Base-by-base conservation (phyloP, 1,140 invertebrate species). In the Druon quercuslanigerum region DNA sequence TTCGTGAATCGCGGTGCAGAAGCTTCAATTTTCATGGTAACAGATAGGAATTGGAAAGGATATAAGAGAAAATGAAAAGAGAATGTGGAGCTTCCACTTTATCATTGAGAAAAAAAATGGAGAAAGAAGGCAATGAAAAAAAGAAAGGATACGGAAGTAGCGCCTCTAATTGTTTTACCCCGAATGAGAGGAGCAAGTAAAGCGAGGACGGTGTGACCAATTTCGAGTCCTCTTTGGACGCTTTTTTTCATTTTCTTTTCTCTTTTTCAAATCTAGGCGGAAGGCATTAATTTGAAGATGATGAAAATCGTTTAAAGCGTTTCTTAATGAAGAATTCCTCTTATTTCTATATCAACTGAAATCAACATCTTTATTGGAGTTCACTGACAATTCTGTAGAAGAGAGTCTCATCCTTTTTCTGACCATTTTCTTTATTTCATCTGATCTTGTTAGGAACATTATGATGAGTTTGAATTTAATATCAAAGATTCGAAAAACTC, bases 21-120 rank as follows among this genome's bases (percentile, higher is more conserved):
- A 66, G n/a, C 60, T 40, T n/a, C 60, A 66, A 66, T 66, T 66
- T 66, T 66, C 33, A 40, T 40, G 60, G 40, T 16, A 66, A 66
- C 12, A 40, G 60, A 66, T 66, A 33, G 33, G 40, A 16, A 66
- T 40, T 46, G n/a, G 25, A 5, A 40, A 66, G 40, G 25, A 33
- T 33, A n/a, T 66, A 33, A 14, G 25, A 66, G n/a, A 40, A 66
- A 66, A 66, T 14, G 13, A 66, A 16, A 40, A 66, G n/a, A 40
- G 14, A 56, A 46, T 46, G 7, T 46, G 40, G 8, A 46, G 25
- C 4, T 5, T 33, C 5, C 25, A 33, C 25, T 33, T 33, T 33
- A 33, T 33, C 25, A 33, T 33, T 33, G 25, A 33, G 25, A 5
- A 33, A 33, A n/a, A 33, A 33, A 33, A 33, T 33, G 5, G 25